Evolutionary conservation across 2,888 invertebrate species (phyloP).

Genomic region (Philonicus albiceps): DNA sequence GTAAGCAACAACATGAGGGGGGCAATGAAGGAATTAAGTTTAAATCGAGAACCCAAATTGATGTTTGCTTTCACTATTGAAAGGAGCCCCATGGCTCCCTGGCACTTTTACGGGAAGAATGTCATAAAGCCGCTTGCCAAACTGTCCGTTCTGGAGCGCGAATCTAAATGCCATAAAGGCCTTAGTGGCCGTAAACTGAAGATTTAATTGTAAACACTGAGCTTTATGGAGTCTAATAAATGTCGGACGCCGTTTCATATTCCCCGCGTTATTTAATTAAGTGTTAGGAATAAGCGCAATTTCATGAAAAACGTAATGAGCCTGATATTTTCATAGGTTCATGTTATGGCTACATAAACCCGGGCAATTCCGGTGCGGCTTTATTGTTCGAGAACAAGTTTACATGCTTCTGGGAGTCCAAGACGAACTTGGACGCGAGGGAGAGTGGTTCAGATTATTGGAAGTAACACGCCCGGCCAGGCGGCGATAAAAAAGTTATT

Average conservation of each 20-base stretch:
- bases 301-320: slow-evolving; percentile 26
- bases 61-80: not conserved
- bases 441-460: not conserved
- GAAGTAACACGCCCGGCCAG: not conserved
- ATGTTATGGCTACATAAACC: not conserved
- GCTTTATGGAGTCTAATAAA: slow-evolving; percentile 18
- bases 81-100: not conserved
- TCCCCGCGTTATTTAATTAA: slow-evolving; percentile 25
- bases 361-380: not conserved
- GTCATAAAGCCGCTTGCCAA: not conserved
- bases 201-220: slow-evolving; percentile 27
- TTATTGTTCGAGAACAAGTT: slow-evolving; percentile 13
- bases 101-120: not conserved
- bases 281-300: slow-evolving; percentile 10
- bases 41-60: not conserved
- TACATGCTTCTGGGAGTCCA: not conserved
- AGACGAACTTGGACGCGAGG: not conserved
- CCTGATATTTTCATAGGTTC: slow-evolving; percentile 20
- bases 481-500: slow-evolving; percentile 13
- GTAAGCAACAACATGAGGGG: not conserved
- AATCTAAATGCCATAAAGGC: slow-evolving; percentile 12
- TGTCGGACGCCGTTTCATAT: slow-evolving; percentile 21
- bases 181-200: slow-evolving; percentile 3
- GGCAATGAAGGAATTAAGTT: not conserved
- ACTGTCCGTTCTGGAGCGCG: not conserved